Percentiles rank a stretch among this genome's conserved stretches.
phyloP scores from a whole-genome alignment of 2,113 vertebrate genomes.

The Stigmatopora argus region DNA sequence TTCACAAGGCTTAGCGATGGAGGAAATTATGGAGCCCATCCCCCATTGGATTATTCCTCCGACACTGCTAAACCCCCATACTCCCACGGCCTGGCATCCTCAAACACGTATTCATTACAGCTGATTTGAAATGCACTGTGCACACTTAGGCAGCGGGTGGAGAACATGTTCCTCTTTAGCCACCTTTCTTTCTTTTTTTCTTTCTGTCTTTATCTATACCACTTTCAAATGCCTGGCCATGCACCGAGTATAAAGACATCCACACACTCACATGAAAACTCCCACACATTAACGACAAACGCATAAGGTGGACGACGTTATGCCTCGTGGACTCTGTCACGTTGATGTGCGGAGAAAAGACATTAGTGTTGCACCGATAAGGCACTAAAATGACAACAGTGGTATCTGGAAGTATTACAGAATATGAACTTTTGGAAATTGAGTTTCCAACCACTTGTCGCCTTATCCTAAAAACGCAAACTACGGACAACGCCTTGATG shows the following conservation, averaged over 20 bases:
- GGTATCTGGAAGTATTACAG: too few species aligned
- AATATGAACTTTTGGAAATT: too few species aligned
- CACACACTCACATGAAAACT: conserved; percentile 4
- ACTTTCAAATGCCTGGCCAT: conserved; percentile 37
- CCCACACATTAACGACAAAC: conserved; percentile 15
- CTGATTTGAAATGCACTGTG: conserved; percentile 32
- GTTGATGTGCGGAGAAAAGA: conserved; percentile 30
- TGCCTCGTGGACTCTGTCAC: conserved; percentile 27
- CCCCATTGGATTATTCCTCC: conserved; percentile 65
- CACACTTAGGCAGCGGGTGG: conserved; percentile 22
- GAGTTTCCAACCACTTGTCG: too few species aligned
- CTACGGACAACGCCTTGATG: too few species aligned
- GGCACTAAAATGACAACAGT: too few species aligned
- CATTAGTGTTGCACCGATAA: not conserved
- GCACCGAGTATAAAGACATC: conserved; percentile 10
- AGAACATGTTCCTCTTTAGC: conserved; percentile 11
- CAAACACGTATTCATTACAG: conserved; percentile 58
- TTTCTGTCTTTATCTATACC: conserved; percentile 23
- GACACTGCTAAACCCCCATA: conserved; percentile 56
- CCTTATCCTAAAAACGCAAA: too few species aligned
- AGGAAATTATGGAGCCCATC: conserved; percentile 53
- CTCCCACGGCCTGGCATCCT: conserved; percentile 52
- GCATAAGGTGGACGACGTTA: conserved; percentile 5
- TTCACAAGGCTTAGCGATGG: conserved; percentile 55
- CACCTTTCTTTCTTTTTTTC: conserved; percentile 17